Percentiles rank a stretch among this genome's conserved stretches.
Conservation (phyloP, 2,888 invertebrate genomes). For the Eilema depressum region DNA sequence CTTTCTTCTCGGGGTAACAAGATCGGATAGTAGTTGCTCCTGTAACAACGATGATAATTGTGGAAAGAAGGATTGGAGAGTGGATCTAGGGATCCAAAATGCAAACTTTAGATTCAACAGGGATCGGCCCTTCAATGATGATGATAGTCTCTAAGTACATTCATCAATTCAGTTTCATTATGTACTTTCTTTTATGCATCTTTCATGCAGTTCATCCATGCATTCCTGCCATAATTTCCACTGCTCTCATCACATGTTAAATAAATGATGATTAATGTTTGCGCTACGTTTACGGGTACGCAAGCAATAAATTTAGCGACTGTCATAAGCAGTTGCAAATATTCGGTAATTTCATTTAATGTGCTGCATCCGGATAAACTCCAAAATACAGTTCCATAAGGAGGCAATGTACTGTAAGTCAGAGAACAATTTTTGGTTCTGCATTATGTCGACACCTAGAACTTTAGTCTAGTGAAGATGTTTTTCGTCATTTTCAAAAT, state of each 20-base stretch:
- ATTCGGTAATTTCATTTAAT: slow-evolving; percentile 1
- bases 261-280: slow-evolving; percentile 6
- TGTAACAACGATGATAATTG: too few species aligned
- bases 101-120: background rate
- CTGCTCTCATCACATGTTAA: background rate
- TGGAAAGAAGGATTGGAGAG: too few species aligned
- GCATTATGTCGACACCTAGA: background rate
- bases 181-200: background rate
- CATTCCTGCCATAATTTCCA: background rate
- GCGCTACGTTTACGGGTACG: slow-evolving; percentile 6
- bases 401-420: background rate
- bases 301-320: slow-evolving; percentile 7
- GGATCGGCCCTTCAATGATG: background rate
- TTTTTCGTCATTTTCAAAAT: background rate
- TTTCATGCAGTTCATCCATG: background rate
- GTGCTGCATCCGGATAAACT: background rate
- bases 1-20: too few species aligned
- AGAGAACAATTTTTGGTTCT: background rate
- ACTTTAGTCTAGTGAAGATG: background rate
- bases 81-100: too few species aligned
- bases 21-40: too few species aligned
- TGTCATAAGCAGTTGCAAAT: slow-evolving; percentile 50
- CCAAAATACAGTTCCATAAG: too few species aligned
- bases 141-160: background rate
- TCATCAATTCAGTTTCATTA: background rate